Evolutionary conservation across 2,113 vertebrate genomes (phyloP).

Genomic region (Psittacula cyanocephala): DNA sequence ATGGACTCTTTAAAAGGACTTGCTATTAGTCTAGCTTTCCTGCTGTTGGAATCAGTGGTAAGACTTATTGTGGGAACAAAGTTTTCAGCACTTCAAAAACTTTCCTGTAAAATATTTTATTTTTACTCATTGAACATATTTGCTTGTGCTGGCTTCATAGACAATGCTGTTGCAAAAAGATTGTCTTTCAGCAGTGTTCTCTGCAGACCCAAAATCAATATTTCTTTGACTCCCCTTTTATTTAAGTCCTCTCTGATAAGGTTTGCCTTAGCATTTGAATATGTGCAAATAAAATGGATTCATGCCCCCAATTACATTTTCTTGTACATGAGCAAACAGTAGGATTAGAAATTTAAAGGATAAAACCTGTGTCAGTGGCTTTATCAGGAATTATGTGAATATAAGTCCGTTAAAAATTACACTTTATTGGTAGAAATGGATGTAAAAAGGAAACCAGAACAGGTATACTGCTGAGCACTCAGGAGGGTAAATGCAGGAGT

Average conservation of each 20-base stretch:
- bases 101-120: background rate
- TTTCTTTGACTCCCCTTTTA: background rate
- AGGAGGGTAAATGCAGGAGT: background rate
- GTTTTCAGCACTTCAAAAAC: background rate
- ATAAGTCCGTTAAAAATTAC: background rate
- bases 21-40: background rate
- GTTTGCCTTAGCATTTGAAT: slow-evolving; percentile 5
- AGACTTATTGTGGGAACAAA: background rate
- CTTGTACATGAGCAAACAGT: background rate
- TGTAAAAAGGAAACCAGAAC: background rate
- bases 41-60: background rate
- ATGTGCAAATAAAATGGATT: slow-evolving; percentile 31
- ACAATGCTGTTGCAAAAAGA: background rate
- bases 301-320: slow-evolving; percentile 16
- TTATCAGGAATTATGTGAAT: background rate
- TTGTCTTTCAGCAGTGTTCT: background rate
- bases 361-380: background rate
- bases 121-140: background rate
- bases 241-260: background rate
- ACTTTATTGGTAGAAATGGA: background rate
- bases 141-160: background rate
- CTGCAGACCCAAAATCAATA: background rate
- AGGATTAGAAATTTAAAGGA: slow-evolving; percentile 14
- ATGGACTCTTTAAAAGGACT: background rate
- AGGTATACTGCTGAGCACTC: background rate